Evolutionary conservation across 92 coral and sea anemone species (phyloP).

Genomic region (Bergia sp.): DNA sequence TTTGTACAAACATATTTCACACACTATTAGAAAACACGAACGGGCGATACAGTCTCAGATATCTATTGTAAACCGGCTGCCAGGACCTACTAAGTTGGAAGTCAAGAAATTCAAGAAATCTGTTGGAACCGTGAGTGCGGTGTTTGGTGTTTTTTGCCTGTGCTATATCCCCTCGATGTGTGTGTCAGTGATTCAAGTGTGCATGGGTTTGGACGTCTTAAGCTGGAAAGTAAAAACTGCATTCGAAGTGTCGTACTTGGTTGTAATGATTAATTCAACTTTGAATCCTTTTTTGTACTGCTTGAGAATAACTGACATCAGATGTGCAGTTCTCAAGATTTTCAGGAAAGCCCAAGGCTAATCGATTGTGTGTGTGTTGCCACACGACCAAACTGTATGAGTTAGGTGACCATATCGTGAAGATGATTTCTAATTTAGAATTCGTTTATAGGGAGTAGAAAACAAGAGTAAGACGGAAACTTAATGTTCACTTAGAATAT

Average conservation of each 20-base stretch:
- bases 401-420: too few species aligned
- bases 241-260: background rate
- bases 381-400: too few species aligned
- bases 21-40: conserved; percentile 7
- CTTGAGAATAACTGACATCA: conserved; percentile 8
- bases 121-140: background rate
- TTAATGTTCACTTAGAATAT: too few species aligned
- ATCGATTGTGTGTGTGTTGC: too few species aligned
- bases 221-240: background rate
- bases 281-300: conserved; percentile 1
- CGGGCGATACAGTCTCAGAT: background rate
- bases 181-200: background rate
- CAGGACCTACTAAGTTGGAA: background rate
- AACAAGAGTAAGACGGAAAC: too few species aligned
- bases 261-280: background rate
- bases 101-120: background rate
- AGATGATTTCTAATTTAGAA: too few species aligned
- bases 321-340: background rate
- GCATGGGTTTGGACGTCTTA: background rate
- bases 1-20: background rate
- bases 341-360: background rate
- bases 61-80: background rate
- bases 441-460: too few species aligned
- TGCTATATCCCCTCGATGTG: background rate
- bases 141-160: background rate